Conservation (phyloP, 2,888 invertebrate genomes). For the Tipula confusa region DNA sequence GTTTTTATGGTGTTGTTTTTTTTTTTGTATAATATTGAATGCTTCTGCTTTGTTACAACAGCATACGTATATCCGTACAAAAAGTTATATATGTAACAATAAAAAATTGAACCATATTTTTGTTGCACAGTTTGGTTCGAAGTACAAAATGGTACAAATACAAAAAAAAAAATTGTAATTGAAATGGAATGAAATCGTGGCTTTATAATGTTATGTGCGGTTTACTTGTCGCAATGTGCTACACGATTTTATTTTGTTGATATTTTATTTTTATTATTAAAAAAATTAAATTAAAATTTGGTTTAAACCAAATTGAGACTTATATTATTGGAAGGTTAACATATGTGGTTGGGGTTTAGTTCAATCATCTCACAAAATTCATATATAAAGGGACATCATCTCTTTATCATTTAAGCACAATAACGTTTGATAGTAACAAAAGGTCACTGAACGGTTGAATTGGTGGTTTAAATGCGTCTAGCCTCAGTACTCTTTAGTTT, state of each 20-base stretch:
- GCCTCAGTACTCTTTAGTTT: too few relatives aligned
- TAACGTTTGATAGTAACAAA: too few relatives aligned
- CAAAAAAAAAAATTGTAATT: background rate
- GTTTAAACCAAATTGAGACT: background rate
- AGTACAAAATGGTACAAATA: background rate
- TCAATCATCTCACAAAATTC: too few relatives aligned
- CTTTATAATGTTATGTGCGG: background rate
- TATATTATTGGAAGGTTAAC: background rate
- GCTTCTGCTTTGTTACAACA: background rate
- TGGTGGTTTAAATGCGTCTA: too few relatives aligned
- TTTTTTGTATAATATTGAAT: background rate
- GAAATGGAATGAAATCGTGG: background rate
- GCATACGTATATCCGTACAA: background rate
- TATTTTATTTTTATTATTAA: background rate
- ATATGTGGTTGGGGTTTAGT: too few relatives aligned
- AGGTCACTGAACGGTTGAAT: too few relatives aligned
- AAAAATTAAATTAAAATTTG: background rate
- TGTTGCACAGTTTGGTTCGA: background rate
- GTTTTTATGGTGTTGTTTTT: background rate
- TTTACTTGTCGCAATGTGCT: background rate
- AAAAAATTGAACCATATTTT: background rate
- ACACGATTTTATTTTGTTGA: background rate
- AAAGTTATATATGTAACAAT: background rate
- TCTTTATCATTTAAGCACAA: too few relatives aligned
- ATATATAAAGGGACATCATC: too few relatives aligned